A percentile compares a stretch with the other conserved stretches of the same genome.
Conservation (phyloP, 2,888 invertebrate genomes). For the Drosophila robusta region DNA sequence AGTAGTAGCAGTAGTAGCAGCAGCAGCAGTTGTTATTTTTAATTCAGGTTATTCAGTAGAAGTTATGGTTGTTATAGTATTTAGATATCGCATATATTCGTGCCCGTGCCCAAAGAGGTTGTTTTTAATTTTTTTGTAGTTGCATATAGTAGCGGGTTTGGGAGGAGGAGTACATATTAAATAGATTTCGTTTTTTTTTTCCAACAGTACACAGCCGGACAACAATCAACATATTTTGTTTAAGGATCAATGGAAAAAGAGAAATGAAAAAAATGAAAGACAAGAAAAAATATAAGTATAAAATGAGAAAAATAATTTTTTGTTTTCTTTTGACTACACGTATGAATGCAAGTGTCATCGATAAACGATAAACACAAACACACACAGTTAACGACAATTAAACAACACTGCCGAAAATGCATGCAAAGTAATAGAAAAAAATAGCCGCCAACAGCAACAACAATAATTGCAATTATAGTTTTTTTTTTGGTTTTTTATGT, state of each 20-base stretch:
- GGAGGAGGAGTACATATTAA: constrained; percentile 25
- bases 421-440: constrained; percentile 26
- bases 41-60: not conserved
- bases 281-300: constrained; percentile 3
- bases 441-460: constrained; percentile 20
- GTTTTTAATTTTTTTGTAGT: constrained; percentile 8
- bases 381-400: constrained; percentile 12
- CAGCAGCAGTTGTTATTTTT: constrained; percentile 2
- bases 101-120: constrained; percentile 47
- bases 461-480: constrained; percentile 3
- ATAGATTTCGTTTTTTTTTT: constrained; percentile 17
- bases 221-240: constrained; percentile 28
- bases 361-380: constrained; percentile 17
- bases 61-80: constrained; percentile 6
- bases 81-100: constrained; percentile 22
- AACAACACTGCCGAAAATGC: constrained; percentile 16
- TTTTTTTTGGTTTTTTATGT: not conserved
- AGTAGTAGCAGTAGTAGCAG: constrained; percentile 3
- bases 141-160: constrained; percentile 3
- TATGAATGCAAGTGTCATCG: constrained; percentile 22
- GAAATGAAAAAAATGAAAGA: constrained; percentile 13
- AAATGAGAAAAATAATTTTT: constrained; percentile 2
- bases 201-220: constrained; percentile 37
- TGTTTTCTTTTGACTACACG: not conserved
- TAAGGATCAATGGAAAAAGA: constrained; percentile 11